Percentiles rank a stretch among this genome's conserved stretches.
Evolutionary conservation across 2,113 vertebrate genomes (phyloP).

Genomic region (Eira barbara): DNA sequence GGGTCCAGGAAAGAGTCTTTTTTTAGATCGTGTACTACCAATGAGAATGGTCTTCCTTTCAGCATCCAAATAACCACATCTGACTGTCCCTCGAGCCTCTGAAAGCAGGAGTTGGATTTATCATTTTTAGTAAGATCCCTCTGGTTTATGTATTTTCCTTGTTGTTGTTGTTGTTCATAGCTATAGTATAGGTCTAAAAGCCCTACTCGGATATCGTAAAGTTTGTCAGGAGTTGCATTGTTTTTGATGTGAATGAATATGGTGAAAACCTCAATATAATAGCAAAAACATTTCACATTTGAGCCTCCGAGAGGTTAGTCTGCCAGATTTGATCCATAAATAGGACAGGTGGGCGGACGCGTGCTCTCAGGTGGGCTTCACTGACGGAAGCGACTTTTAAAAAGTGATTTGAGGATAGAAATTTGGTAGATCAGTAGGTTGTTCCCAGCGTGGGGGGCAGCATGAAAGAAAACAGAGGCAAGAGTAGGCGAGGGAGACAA

Average conservation of each 20-base stretch:
- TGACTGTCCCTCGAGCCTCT: background rate
- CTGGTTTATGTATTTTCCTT: background rate
- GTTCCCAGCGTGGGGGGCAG: constrained; percentile 3
- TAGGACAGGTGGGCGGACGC: background rate
- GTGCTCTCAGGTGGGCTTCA: constrained; percentile 3
- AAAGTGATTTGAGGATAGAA: constrained; percentile 37
- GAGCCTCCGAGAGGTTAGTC: background rate
- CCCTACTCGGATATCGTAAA: background rate
- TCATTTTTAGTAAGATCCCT: background rate
- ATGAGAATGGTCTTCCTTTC: background rate
- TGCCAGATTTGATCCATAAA: background rate
- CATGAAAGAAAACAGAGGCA: constrained; percentile 45
- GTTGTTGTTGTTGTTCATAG: background rate
- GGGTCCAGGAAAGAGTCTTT: background rate
- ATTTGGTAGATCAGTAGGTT: constrained; percentile 22
- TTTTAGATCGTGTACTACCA: background rate
- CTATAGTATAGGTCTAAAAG: background rate
- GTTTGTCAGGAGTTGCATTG: background rate
- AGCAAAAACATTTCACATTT: background rate
- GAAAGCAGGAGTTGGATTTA: background rate
- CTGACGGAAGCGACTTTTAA: constrained; percentile 26
- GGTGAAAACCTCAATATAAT: background rate
- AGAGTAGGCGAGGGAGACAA: constrained; percentile 52
- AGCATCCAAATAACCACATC: background rate
- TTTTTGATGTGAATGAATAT: background rate